Evolutionary conservation across 1,140 invertebrate genomes (phyloP).

Genomic region (Tetragonula clypearis): DNA sequence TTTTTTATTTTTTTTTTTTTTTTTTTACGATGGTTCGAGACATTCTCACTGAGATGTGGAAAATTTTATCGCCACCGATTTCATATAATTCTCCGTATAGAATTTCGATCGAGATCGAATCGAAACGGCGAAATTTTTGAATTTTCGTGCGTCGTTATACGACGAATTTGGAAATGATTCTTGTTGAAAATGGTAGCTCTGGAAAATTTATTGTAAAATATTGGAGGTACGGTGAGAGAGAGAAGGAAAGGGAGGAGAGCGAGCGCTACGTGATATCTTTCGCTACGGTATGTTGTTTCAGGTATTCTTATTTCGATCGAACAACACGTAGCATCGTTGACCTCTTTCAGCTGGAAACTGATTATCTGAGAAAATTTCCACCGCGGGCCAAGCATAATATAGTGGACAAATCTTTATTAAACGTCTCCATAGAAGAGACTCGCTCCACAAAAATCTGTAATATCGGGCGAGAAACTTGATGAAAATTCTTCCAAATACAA

Average conservation of each 20-base stretch:
- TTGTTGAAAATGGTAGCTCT: not conserved
- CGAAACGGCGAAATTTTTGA: not conserved
- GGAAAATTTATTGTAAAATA: not conserved
- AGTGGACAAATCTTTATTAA: constrained; percentile 19
- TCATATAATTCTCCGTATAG: not conserved
- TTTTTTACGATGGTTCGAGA: not conserved
- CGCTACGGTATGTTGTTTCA: constrained; percentile 5
- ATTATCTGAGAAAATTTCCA: constrained; percentile 36
- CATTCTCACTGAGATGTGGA: no score
- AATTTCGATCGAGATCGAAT: not conserved
- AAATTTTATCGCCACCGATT: not conserved
- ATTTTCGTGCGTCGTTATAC: not conserved
- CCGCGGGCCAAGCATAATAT: not conserved
- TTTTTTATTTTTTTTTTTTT: no score
- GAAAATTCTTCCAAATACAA: not conserved
- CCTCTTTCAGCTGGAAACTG: constrained; percentile 27
- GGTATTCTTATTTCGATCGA: constrained; percentile 32
- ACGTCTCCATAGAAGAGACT: no score
- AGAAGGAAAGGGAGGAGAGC: not conserved
- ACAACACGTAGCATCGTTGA: constrained; percentile 42
- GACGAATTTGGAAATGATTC: not conserved
- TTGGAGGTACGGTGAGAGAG: no score
- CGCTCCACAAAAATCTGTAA: not conserved
- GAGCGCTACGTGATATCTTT: not conserved
- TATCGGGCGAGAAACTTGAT: no score